These are phyloP conservation scores for Crossoptilon crossoptilon DNA, from an alignment of 2,797 vertebrate genomes.

Conservation along the genomic window DNA sequence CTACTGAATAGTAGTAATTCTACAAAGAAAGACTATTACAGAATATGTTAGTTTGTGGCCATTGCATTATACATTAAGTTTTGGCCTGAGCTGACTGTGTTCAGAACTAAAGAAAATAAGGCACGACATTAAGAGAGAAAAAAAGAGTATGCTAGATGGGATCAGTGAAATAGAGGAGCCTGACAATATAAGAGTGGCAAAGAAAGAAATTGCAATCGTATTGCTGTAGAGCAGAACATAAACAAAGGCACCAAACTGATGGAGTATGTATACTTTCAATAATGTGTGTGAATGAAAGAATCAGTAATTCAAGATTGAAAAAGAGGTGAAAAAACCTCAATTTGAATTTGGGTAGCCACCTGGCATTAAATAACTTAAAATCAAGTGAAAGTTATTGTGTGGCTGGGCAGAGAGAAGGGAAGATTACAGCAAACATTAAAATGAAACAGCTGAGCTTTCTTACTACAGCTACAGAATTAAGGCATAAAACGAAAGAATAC, in stretches of 20 bases:
- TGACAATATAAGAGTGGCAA: not conserved
- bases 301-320: not conserved
- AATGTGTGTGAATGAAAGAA: not conserved
- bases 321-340: fast-evolving
- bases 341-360: constrained; percentile 13
- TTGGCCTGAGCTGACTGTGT: not conserved
- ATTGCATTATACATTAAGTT: not conserved
- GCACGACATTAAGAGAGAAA: constrained; percentile 17
- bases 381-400: not conserved
- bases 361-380: not conserved
- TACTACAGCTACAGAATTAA: constrained; percentile 16
- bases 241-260: not conserved
- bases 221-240: constrained; percentile 26
- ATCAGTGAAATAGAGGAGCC: constrained; percentile 1
- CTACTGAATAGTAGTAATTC: not conserved
- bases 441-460: constrained; percentile 13
- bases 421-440: not conserved
- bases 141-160: not conserved
- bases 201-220: constrained; percentile 62
- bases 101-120: not conserved
- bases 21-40: constrained; percentile 23
- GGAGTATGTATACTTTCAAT: not conserved
- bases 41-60: not conserved
- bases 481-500: constrained; percentile 55
- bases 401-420: not conserved